Evolutionary conservation across 2,113 vertebrate genomes (phyloP).

Genomic region (Tichodroma muraria): DNA sequence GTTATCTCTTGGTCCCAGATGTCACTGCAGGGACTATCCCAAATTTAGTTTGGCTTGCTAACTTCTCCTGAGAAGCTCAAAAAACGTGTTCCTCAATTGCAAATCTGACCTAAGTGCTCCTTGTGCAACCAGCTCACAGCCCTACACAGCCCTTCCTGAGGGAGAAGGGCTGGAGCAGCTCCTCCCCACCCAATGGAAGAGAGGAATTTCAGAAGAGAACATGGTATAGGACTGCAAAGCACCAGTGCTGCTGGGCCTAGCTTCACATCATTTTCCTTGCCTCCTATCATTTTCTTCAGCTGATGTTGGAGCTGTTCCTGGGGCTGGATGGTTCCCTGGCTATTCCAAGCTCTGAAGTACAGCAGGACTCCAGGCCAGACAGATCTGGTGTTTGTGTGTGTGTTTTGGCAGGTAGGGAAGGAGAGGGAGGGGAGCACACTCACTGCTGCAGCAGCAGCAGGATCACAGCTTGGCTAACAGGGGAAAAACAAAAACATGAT

Average conservation of each 20-base stretch:
- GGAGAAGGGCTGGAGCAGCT: not conserved
- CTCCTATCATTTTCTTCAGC: not conserved
- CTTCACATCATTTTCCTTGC: not conserved
- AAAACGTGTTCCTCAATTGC: rapidly evolving
- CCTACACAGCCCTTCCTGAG: not conserved
- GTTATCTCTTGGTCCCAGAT: not conserved
- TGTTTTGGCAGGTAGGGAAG: not conserved
- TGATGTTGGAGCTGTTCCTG: not conserved
- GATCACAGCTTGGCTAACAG: constrained; percentile 7
- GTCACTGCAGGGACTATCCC: not conserved
- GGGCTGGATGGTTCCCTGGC: not conserved
- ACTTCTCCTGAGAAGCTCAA: not conserved
- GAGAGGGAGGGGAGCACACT: not conserved
- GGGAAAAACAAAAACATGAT: not conserved
- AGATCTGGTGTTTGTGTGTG: not conserved
- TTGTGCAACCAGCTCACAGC: not conserved
- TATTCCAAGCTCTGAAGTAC: not conserved
- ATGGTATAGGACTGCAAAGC: not conserved
- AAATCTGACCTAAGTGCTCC: not conserved
- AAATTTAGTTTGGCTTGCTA: not conserved
- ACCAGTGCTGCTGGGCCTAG: not conserved
- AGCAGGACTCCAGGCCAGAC: not conserved
- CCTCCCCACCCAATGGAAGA: not conserved
- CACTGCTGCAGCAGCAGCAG: not conserved
- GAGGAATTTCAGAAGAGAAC: not conserved